Evolutionary conservation across 2,797 vertebrate species (phyloP), one percentile per base, ranked within the genome.

Genomic region (Hyperoplus immaculatus): DNA sequence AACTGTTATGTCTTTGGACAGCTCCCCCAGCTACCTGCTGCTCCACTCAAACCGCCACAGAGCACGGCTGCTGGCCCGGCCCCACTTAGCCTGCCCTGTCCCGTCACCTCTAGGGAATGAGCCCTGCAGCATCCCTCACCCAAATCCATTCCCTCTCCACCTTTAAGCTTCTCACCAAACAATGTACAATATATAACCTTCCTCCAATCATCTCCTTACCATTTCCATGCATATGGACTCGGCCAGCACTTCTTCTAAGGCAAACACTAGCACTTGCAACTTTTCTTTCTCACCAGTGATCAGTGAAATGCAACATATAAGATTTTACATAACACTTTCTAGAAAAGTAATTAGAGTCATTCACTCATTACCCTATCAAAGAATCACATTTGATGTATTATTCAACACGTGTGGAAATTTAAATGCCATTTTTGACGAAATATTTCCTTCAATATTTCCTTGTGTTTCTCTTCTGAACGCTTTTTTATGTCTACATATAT

Each of bases 21-120:
- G 87, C 86, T 94, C 88, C 87, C 29, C 78, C 67, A 84, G 90
- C 89, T 92, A 92, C 94, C 93, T 93, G 92, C 92, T 94, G 92
- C 83, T 93, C 85, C 75, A 58, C 89, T 86, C 89, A 88, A 89
- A 78, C 84, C 78, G 89, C 87, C 83, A 57, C 80, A 82, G 78
- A 82, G 54, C 60, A 59, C 85, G 50, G 51, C 65, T 61, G 77
- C 67, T 78, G 57, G 61, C 67, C 69, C 64, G 54, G 58, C 67
- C 61, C 84, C 38, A 53, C 66, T 77, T 36, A 69, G 78, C 62
- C 75, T 59, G 62, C 73, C 64, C 49, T 65, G 57, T 14, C 11
- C 63, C 49, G 14, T 80, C 81, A 78, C 66, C 83, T 70, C 57
- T 38, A 57, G 16, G 49, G 49, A 69, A 60, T 39, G 21, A 69